phyloP scores from a whole-genome alignment of 1,140 invertebrate genomes.

The Achroia grisella region DNA sequence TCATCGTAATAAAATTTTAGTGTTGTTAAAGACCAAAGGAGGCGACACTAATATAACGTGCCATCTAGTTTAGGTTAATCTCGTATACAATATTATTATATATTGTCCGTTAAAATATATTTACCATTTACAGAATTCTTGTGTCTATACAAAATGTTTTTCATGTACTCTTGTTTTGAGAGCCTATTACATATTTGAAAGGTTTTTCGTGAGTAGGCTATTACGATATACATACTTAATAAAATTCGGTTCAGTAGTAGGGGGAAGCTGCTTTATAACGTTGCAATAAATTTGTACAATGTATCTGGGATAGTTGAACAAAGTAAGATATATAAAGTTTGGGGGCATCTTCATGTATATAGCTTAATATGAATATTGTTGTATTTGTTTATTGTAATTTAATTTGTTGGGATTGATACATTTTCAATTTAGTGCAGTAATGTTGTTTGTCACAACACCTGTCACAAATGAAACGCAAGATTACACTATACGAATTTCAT shows the following conservation, averaged over 20 bases:
- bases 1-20: constrained; percentile 50
- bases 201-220: constrained; percentile 51
- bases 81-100: constrained; percentile 73
- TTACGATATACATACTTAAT: constrained; percentile 38
- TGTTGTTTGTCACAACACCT: constrained; percentile 6
- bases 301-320: constrained; percentile 29
- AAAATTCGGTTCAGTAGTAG: constrained; percentile 51
- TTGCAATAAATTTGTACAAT: constrained; percentile 54
- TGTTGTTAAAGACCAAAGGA: constrained; percentile 63
- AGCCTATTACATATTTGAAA: constrained; percentile 69
- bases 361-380: not conserved
- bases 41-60: constrained; percentile 72
- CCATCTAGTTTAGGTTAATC: constrained; percentile 75
- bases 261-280: constrained; percentile 36
- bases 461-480: constrained; percentile 7
- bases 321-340: constrained; percentile 20
- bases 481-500: not conserved
- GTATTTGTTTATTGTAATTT: too few relatives aligned
- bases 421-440: too few relatives aligned
- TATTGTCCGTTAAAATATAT: constrained; percentile 75
- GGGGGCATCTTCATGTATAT: constrained; percentile 48
- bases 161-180: constrained; percentile 75
- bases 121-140: constrained; percentile 74
- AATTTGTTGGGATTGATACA: too few relatives aligned
- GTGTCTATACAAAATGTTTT: constrained; percentile 74